Percentiles rank a stretch among this genome's conserved stretches.
phyloP scores from a whole-genome alignment of 2,888 invertebrate genomes.

The Hyalella azteca region DNA sequence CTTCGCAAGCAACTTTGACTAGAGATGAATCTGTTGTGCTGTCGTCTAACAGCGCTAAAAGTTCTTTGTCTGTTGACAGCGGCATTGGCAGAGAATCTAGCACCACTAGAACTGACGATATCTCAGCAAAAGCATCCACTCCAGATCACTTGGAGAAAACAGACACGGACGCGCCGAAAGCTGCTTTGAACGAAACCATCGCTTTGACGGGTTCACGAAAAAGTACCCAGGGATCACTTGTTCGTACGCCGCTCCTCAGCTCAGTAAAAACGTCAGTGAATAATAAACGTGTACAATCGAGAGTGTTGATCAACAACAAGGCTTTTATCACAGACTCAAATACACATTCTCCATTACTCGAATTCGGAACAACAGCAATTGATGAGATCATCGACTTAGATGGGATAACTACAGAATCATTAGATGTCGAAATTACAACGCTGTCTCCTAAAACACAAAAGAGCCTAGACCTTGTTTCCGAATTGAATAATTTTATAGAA shows the following conservation, averaged over 20 bases:
- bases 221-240: not conserved
- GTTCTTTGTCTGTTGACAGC: not conserved
- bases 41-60: not conserved
- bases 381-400: not conserved
- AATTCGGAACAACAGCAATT: not conserved
- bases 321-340: no score
- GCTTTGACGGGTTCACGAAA: not conserved
- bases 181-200: not conserved
- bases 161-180: not conserved
- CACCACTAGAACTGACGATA: not conserved
- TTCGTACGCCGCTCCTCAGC: not conserved
- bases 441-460: not conserved
- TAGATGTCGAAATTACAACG: not conserved
- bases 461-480: not conserved
- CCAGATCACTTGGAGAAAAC: not conserved
- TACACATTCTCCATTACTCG: not conserved
- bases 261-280: not conserved
- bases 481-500: not conserved
- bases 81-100: not conserved
- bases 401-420: not conserved
- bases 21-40: not conserved
- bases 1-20: not conserved
- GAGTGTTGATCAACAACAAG: no score
- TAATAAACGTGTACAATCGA: no score
- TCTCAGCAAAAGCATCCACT: no score